Base-by-base conservation (phyloP, 2,888 invertebrate species). In the Eucriotettix oculatus region DNA sequence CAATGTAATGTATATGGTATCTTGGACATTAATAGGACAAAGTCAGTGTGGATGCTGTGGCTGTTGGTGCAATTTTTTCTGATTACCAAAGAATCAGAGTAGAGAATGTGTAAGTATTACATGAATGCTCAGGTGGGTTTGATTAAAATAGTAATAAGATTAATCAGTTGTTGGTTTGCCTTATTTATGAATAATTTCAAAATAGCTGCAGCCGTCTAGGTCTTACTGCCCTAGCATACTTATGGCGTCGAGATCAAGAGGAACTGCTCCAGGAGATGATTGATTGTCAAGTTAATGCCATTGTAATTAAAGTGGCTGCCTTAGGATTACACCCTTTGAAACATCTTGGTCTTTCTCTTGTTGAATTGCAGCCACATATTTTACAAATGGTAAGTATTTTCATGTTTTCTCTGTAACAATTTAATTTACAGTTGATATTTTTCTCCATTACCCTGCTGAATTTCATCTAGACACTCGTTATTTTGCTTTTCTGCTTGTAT, bases 41-140 rank as follows among this genome's bases (percentile, higher is more conserved):
- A 72, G 77, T 87, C 67, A 78, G 82, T 68, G 79, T 93, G 71
- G 92, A 96, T 71, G 99, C 90, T 60, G 96, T 99, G 54, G 89
- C 97, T 63, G 93, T 92, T 66, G 99, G 99, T 66, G 99, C 99
- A 65, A 97, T 99, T 72, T 79, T 97, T 68, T 98, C 98, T 62
- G 94, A 96, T 77, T 99, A 99, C 79, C 99, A 99, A 79, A 84
- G 97, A 75, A 84, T 94, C 70, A 83, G 99, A 70, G 95, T 97
- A 65, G 96, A 97, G 80, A 92, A 94, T 86, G 95, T 98, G 87
- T 93, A 85, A 84, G 89, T 83, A 48, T 29, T 29, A 5, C 29
- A 29, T 7, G 29, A 29, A 29, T 29, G 2, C 7, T 29, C 29
- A 29, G 29, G 29, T 29, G 29, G 2, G 29, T 29, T 29, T 29